Evolutionary conservation across 2,113 vertebrate genomes (phyloP).

Genomic region (Hylia prasina): DNA sequence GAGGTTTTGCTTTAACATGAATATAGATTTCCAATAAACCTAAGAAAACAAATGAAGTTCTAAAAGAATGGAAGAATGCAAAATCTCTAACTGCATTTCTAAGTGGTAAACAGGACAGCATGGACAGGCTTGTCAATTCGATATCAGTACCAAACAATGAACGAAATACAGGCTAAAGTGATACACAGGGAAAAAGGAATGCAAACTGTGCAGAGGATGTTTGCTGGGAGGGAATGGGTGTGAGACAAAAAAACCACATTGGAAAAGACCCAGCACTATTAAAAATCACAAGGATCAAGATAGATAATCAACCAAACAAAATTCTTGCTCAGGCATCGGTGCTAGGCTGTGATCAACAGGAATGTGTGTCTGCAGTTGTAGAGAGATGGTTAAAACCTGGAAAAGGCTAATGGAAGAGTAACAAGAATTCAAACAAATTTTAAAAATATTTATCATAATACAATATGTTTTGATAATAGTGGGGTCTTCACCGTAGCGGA

Average conservation of each 20-base stretch:
- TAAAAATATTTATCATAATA: background rate
- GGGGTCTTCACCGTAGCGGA: background rate
- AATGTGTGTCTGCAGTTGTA: background rate
- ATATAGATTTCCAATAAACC: constrained; percentile 39
- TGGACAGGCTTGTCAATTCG: background rate
- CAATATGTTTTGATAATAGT: background rate
- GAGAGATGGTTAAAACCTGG: background rate
- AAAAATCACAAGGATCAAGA: background rate
- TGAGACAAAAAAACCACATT: background rate
- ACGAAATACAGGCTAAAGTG: background rate
- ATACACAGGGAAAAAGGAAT: background rate
- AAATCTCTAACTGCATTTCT: background rate
- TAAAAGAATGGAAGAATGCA: constrained; percentile 19
- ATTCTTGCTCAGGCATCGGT: background rate
- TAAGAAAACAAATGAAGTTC: constrained; percentile 17
- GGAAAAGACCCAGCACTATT: background rate
- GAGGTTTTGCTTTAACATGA: background rate
- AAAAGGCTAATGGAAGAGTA: background rate
- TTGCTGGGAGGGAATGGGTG: background rate
- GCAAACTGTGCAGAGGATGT: background rate
- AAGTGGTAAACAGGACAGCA: background rate
- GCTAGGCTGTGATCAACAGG: background rate
- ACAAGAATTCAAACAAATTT: background rate
- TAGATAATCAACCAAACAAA: background rate
- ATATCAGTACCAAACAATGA: background rate